A percentile compares a stretch with the other conserved stretches of the same genome.
Evolutionary conservation across 2,888 invertebrate species (phyloP).

Genomic region (Pristionchus fissidentatus): DNA sequence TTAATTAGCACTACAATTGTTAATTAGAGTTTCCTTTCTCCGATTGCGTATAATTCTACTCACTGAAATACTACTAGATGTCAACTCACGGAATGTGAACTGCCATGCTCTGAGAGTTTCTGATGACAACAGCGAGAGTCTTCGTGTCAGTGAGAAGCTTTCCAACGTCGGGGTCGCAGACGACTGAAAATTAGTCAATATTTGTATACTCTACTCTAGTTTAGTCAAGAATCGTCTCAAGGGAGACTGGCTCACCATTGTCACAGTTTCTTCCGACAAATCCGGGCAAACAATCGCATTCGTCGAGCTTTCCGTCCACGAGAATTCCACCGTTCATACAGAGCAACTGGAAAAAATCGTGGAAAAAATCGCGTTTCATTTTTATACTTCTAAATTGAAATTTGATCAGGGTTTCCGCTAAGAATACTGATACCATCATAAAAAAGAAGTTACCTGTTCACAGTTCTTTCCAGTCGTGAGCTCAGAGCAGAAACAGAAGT

Average conservation of each 20-base stretch:
- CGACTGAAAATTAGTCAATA: constrained; percentile 53
- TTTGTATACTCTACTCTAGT: background rate
- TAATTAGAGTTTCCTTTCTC: too few relatives aligned
- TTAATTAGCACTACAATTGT: background rate
- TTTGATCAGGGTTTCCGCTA: background rate
- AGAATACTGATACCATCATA: background rate
- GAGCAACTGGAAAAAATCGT: constrained; percentile 51
- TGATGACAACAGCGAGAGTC: constrained; percentile 61
- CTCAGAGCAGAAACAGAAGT: constrained; percentile 64
- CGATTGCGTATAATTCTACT: background rate
- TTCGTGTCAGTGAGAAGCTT: constrained; percentile 61
- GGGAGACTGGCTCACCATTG: constrained; percentile 52
- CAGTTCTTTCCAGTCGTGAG: constrained; percentile 62
- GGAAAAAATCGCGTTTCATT: background rate
- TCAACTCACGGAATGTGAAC: constrained; percentile 49
- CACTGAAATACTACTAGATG: too few relatives aligned
- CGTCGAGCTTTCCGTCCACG: constrained; percentile 37
- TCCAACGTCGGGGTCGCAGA: constrained; percentile 61
- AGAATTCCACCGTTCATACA: constrained; percentile 68
- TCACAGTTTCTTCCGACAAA: constrained; percentile 64
- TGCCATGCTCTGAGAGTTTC: constrained; percentile 57
- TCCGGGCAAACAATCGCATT: constrained; percentile 60
- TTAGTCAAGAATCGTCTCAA: background rate
- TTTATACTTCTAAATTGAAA: background rate
- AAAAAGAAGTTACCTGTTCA: constrained; percentile 51